Percentiles rank a stretch among this genome's conserved stretches.
Conservation (phyloP, 2,888 invertebrate genomes). For the Stenchaetothrips biformis region DNA sequence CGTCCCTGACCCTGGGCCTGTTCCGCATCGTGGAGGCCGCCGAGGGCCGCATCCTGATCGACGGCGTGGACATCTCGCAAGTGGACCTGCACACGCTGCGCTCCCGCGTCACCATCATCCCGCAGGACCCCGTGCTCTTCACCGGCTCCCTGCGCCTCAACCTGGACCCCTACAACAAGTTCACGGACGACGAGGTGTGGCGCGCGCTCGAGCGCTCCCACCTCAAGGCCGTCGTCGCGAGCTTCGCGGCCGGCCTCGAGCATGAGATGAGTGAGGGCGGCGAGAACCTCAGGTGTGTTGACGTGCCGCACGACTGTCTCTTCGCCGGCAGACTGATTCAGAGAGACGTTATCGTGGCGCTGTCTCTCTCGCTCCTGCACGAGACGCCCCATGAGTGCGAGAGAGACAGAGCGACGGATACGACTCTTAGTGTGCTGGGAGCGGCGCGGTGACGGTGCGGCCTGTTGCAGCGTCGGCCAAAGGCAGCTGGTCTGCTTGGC, state of each 20-base stretch:
- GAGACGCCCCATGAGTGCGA: too few relatives aligned
- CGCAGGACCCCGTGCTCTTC: constrained; percentile 56
- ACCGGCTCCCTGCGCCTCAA: constrained; percentile 55
- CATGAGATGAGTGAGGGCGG: constrained; percentile 45
- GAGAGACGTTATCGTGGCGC: too few relatives aligned
- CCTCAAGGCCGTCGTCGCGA: constrained; percentile 44
- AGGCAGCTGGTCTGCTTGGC: constrained; percentile 51
- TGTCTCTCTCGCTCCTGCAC: too few relatives aligned
- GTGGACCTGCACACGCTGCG: constrained; percentile 48
- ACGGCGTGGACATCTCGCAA: constrained; percentile 45
- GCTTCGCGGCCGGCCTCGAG: constrained; percentile 40
- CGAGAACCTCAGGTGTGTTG: constrained; percentile 41
- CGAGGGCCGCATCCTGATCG: constrained; percentile 45
- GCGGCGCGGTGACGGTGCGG: too few relatives aligned
- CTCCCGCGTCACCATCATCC: constrained; percentile 47
- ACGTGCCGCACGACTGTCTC: too few relatives aligned
- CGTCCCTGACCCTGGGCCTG: constrained; percentile 48
- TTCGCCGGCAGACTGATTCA: too few relatives aligned
- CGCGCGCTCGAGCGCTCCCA: constrained; percentile 51
- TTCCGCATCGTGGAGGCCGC: constrained; percentile 48
- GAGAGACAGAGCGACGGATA: too few relatives aligned
- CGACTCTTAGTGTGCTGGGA: too few relatives aligned
- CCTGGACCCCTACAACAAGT: constrained; percentile 52
- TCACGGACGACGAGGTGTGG: constrained; percentile 53
- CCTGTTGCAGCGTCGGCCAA: constrained; percentile 47